Evolutionary conservation across 2,113 vertebrate genomes (phyloP), one percentile per base, ranked within the genome.

Genomic region (Pyrgilauda ruficollis): DNA sequence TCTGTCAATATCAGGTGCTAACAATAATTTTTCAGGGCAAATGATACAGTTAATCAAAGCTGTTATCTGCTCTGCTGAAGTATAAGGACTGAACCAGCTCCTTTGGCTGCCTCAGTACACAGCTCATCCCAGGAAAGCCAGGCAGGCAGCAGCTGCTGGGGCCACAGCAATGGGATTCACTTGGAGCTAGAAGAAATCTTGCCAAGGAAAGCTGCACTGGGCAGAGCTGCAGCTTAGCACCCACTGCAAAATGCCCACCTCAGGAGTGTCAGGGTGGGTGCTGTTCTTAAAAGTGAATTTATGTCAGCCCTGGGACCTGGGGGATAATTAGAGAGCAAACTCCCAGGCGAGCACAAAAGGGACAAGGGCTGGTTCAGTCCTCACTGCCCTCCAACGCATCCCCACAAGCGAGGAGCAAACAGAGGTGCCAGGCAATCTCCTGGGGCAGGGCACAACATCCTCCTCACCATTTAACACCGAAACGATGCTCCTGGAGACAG

Each of bases 1-100:
- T 56, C 70, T 49, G 39, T 67, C 64, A 67, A 27, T 16, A 77
- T 33, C 44, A 50, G 19, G 44, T 1, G 3, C 61, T 77, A 94
- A 78, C 41, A 28, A 58, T 63, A 55, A 55, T 47, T 78, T 90
- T 74, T 73, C 64, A 63, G 74, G 66, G 83, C 56, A 86, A 93
- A 86, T 52, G 61, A 80, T 52, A 61, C 37, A 77, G 75, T 49
- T 86, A 46, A 67, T 61, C 7, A 20, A 70, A 84, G 76, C 66
- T 61, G 44, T 84, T 88, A 74, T 47, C 76, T 67, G 73, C 76
- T 92, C 73, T 1, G 3, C 59, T 87, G 47, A 63, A 81, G 73
- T 53, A 61, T 4, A 20, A 72, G 64, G 73, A 55, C 23, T 70
- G 39, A 67, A 84, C 30, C 77, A 59, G 74, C 84, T 77, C 52